Base-by-base conservation (phyloP, 2,113 vertebrate species). In the Hemichromis elongatus region DNA sequence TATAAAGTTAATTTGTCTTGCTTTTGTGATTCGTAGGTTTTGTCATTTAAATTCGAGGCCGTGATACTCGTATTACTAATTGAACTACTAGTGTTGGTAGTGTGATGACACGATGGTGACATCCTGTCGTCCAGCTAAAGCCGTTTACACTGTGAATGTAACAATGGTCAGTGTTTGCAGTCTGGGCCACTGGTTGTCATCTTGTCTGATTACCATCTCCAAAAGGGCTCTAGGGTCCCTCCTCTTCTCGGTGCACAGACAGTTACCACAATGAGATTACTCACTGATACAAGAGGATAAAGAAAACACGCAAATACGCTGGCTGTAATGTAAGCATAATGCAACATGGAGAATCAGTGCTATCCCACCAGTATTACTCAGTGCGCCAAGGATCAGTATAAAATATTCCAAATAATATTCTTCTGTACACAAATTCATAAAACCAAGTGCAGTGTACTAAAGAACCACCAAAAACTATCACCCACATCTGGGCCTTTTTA, bases 161-260 rank as follows among this genome's bases (percentile, higher is more conserved):
- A 89, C 89, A 91, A 87, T 87, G 84, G 88, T 86, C 88, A 79
- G 81, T 83, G 85, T 90, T 90, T 83, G 54, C 83, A 90, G 86
- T 87, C 68, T 81, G 86, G 88, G 86, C 83, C 88, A 80, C 81
- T 80, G 80, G 83, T 90, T 92, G 88, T 92, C 91, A 91, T 93
- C 92, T 92, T 35, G 54, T 90, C 92, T 90, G 87, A 90, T 91
- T 92, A 89, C 84, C 91, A 89, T 89, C 86, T 89, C 82, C 88
- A 84, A 79, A 90, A 91, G 82, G 24, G 80, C 89, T 91, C 87
- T 86, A 90, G 91, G 88, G 88, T 89, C 86, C 68, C 54, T 57
- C 89, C 86, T 86, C 84, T 83, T 90, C 80, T 88, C 75, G 40
- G 3, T 59, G 59, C 83, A 92, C 80, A 88, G 79, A 83, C 83